A percentile compares a stretch with the other conserved stretches of the same genome.
Conservation (phyloP, 2,888 invertebrate species). For the Sipha maydis region DNA sequence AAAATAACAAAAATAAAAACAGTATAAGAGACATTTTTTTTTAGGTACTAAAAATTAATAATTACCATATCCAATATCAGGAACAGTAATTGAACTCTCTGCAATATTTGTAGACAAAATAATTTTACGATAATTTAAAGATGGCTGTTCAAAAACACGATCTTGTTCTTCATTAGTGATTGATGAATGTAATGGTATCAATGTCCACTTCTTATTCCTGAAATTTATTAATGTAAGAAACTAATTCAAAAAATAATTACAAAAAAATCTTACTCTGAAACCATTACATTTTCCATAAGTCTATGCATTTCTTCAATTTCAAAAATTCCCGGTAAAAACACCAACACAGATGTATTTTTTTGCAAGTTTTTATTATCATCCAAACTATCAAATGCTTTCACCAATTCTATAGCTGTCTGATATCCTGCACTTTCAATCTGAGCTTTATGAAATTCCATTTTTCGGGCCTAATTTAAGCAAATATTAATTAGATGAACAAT, state of each 20-base stretch:
- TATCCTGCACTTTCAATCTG: constrained; percentile 68
- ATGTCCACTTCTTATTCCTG: constrained; percentile 63
- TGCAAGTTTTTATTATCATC: constrained; percentile 69
- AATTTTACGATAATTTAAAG: constrained; percentile 79
- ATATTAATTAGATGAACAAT: neutral
- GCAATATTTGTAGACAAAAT: constrained; percentile 92
- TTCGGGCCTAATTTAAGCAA: constrained; percentile 68
- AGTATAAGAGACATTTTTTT: neutral
- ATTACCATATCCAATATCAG: constrained; percentile 84
- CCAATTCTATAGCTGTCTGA: constrained; percentile 68
- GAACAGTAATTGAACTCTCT: constrained; percentile 91
- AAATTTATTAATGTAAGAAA: neutral
- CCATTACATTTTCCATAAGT: constrained; percentile 28
- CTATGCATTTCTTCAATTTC: constrained; percentile 79
- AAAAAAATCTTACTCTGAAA: constrained; percentile 19
- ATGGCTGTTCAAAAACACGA: constrained; percentile 73
- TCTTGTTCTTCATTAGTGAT: constrained; percentile 82
- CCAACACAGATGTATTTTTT: constrained; percentile 82
- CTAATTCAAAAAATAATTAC: neutral
- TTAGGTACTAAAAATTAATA: neutral
- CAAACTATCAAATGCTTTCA: constrained; percentile 75
- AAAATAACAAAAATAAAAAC: neutral
- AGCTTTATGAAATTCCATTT: constrained; percentile 71
- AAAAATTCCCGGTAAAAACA: constrained; percentile 88
- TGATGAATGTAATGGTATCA: constrained; percentile 75